Evolutionary conservation across 2,888 invertebrate genomes (phyloP).

Genomic region (Orchestes rusci): DNA sequence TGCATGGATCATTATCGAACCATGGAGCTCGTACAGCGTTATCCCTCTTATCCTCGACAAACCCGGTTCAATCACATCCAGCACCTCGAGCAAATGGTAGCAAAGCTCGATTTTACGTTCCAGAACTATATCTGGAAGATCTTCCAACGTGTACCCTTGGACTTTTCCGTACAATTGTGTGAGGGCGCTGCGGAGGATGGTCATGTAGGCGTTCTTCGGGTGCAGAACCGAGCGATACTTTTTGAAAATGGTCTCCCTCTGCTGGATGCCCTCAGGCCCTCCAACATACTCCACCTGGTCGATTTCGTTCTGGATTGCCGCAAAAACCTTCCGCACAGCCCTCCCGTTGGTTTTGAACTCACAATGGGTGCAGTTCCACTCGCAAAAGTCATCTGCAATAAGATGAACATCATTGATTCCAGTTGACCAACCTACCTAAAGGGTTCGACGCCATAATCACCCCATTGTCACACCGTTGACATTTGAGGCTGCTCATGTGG

Average conservation of each 20-base stretch:
- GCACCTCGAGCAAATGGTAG: slow-evolving; percentile 56
- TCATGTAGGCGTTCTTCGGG: slow-evolving; percentile 66
- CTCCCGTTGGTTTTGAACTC: slow-evolving; percentile 54
- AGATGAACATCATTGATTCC: neutral
- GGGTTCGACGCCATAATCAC: slow-evolving; percentile 58
- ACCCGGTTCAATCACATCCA: slow-evolving; percentile 72
- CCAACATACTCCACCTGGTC: slow-evolving; percentile 55
- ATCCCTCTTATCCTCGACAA: slow-evolving; percentile 69
- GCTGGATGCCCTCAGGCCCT: slow-evolving; percentile 53
- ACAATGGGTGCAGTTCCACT: slow-evolving; percentile 65
- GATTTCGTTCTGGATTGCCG: slow-evolving; percentile 60
- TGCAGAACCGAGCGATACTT: slow-evolving; percentile 55
- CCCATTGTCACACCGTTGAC: slow-evolving; percentile 68
- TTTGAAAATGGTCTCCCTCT: slow-evolving; percentile 50
- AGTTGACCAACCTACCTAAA: slow-evolving; percentile 48
- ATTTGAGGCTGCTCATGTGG: slow-evolving; percentile 71
- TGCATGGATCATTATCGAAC: slow-evolving; percentile 64
- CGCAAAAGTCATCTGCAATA: slow-evolving; percentile 28
- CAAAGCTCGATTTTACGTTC: slow-evolving; percentile 72
- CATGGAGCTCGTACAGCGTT: slow-evolving; percentile 74
- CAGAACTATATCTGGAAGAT: slow-evolving; percentile 64
- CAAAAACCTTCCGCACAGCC: slow-evolving; percentile 55
- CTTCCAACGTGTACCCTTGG: slow-evolving; percentile 61
- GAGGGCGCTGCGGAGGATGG: slow-evolving; percentile 59
- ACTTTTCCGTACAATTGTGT: slow-evolving; percentile 74